A percentile compares a stretch with the other conserved stretches of the same genome.
Evolutionary conservation across 1,140 invertebrate species (phyloP).

Genomic region (Bemisia tabaci): DNA sequence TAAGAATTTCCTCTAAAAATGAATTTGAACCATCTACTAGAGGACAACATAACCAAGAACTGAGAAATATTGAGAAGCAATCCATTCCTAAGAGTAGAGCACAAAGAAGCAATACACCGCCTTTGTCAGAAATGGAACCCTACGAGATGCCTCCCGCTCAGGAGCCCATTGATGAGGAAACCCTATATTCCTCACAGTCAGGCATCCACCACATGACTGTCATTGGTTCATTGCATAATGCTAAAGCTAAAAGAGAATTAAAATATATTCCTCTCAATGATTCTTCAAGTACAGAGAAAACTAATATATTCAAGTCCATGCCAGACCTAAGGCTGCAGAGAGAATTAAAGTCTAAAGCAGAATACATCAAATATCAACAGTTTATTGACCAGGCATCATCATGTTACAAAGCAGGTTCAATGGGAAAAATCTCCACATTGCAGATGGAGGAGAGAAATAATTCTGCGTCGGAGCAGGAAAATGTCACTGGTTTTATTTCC

Average conservation of each 20-base stretch:
- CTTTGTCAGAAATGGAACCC: slow-evolving; percentile 17
- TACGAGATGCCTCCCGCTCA: neutral
- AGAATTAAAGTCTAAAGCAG: neutral
- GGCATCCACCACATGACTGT: neutral
- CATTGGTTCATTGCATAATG: neutral
- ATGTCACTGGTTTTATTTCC: too few relatives aligned
- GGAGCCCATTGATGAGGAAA: neutral
- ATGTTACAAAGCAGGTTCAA: neutral
- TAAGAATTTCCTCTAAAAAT: too few relatives aligned
- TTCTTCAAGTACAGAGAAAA: neutral
- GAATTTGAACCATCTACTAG: too few relatives aligned
- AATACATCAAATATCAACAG: neutral
- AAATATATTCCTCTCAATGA: neutral
- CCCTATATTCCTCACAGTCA: neutral
- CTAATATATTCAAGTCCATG: neutral
- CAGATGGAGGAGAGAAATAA: too few relatives aligned
- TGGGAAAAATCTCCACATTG: too few relatives aligned
- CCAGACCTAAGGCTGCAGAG: neutral
- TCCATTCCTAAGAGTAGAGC: neutral
- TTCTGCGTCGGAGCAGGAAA: too few relatives aligned
- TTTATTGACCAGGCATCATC: neutral
- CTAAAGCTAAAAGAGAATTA: neutral
- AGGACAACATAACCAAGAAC: too few relatives aligned
- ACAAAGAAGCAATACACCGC: slow-evolving; percentile 16
- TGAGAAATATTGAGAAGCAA: too few relatives aligned